These are phyloP conservation scores for Danio albolineatus DNA, from an alignment of 2,797 vertebrate genomes.

Conservation along the genomic window DNA sequence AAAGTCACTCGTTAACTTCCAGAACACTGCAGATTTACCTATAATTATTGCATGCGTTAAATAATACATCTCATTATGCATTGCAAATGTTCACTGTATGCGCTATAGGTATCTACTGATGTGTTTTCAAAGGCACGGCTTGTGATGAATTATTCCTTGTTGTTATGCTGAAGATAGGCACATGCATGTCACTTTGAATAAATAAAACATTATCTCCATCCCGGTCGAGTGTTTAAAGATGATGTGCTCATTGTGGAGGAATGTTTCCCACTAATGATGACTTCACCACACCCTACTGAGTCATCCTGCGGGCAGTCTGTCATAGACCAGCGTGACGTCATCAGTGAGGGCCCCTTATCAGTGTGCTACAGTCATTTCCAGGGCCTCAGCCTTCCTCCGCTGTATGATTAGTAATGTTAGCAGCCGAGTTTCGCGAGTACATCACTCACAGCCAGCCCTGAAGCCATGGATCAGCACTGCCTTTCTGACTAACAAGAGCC, in stretches of 20 bases:
- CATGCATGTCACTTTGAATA: constrained; percentile 78
- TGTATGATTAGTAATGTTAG: constrained; percentile 60
- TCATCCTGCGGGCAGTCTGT: constrained; percentile 75
- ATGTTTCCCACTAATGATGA: constrained; percentile 46
- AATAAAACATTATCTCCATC: constrained; percentile 73
- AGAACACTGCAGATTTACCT: constrained; percentile 40
- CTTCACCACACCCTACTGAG: constrained; percentile 73
- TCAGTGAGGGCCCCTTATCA: constrained; percentile 62
- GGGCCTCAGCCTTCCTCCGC: constrained; percentile 42
- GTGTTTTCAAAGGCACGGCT: constrained; percentile 74
- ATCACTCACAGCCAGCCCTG: constrained; percentile 52
- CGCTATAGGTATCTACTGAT: constrained; percentile 74
- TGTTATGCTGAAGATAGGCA: constrained; percentile 75
- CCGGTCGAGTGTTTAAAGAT: constrained; percentile 65
- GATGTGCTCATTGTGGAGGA: neutral
- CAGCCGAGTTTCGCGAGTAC: constrained; percentile 58
- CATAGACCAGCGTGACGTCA: constrained; percentile 70
- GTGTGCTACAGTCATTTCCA: constrained; percentile 60
- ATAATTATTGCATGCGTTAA: constrained; percentile 28
- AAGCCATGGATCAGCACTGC: constrained; percentile 54
- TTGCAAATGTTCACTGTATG: constrained; percentile 49
- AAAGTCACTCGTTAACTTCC: neutral
- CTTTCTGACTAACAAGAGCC: constrained; percentile 47
- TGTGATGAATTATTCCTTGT: constrained; percentile 79
- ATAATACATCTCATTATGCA: neutral